Conservation (phyloP, 2,113 vertebrate genomes). For the Mungos mungo region DNA sequence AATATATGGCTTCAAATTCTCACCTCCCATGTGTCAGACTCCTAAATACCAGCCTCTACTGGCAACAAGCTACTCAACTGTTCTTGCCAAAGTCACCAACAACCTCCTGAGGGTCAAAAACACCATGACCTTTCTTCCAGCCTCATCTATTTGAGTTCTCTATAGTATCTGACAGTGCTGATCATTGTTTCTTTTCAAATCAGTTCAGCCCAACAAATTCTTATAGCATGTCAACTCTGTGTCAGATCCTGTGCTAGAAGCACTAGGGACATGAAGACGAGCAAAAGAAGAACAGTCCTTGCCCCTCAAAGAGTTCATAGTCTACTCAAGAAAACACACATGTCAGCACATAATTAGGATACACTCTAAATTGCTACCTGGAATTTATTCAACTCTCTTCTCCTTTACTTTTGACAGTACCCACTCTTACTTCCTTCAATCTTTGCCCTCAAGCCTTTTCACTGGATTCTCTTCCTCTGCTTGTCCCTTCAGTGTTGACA, state of each 20-base stretch:
- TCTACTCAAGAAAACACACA: background rate
- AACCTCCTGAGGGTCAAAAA: background rate
- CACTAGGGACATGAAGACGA: background rate
- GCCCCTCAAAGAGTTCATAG: background rate
- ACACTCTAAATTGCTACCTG: background rate
- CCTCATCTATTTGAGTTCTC: background rate
- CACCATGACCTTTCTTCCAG: background rate
- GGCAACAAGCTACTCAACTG: background rate
- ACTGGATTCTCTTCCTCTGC: background rate
- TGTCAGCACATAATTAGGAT: background rate
- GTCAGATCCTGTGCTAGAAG: background rate
- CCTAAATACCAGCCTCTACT: background rate
- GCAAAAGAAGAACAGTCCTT: background rate
- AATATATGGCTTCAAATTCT: background rate
- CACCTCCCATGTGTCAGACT: background rate
- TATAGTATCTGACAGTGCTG: background rate
- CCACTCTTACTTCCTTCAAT: background rate
- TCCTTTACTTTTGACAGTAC: background rate
- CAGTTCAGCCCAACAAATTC: background rate
- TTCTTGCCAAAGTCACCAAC: background rate
- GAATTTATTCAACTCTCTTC: background rate
- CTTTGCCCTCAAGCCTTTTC: background rate
- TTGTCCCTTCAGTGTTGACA: background rate
- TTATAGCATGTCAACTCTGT: background rate
- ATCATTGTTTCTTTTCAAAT: background rate